phyloP scores from a whole-genome alignment of 2,113 vertebrate genomes.

The Cairina moschata region DNA sequence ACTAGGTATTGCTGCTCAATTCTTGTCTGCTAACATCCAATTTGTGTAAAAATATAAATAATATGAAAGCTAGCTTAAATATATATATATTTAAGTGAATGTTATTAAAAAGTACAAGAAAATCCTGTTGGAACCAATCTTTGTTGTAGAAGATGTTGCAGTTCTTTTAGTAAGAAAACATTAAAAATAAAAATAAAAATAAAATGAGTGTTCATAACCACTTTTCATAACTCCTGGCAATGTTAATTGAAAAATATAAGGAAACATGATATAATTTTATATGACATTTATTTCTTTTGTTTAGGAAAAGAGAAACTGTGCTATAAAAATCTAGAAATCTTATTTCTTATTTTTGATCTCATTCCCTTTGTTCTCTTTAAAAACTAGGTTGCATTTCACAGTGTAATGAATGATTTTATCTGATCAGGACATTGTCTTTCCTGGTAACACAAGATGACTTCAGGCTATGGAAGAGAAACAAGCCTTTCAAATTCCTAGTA shows the following conservation, averaged over 20 bases:
- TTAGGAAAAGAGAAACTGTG: not conserved
- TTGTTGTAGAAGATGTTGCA: not conserved
- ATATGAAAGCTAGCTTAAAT: not conserved
- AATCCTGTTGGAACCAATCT: not conserved
- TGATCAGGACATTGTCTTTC: not conserved
- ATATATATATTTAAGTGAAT: not conserved
- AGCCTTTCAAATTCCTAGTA: slow-evolving; percentile 33
- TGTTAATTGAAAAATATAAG: not conserved
- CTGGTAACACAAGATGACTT: not conserved
- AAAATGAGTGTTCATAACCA: not conserved
- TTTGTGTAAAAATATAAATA: not conserved
- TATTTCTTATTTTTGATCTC: not conserved
- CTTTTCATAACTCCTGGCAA: not conserved
- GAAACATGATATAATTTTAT: not conserved
- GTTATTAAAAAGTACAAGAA: not conserved
- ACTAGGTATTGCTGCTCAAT: not conserved
- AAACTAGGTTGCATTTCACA: not conserved
- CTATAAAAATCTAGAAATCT: not conserved
- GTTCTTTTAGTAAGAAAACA: not conserved
- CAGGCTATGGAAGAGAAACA: not conserved
- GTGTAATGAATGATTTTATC: not conserved
- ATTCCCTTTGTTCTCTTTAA: not conserved
- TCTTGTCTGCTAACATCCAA: not conserved
- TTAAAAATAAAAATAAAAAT: not conserved
- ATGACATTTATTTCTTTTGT: not conserved